phyloP scores from a whole-genome alignment of 2,113 vertebrate genomes.

The Callopanchax toddi region DNA sequence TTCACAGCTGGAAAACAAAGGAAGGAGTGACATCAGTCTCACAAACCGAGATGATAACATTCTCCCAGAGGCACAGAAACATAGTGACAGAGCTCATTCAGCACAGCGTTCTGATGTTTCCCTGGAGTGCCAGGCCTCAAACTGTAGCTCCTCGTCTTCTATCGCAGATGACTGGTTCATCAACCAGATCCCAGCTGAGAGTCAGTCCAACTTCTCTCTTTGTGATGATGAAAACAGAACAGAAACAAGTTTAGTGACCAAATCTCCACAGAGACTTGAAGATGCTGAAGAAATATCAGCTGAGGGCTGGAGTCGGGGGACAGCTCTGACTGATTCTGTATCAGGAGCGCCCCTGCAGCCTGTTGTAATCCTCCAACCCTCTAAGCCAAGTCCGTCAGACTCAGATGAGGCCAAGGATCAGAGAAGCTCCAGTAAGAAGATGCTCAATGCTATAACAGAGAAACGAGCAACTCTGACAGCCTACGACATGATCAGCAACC shows the following conservation, averaged over 20 bases:
- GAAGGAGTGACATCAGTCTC: neutral
- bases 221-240: constrained; percentile 36
- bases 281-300: constrained; percentile 69
- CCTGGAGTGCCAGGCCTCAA: constrained; percentile 46
- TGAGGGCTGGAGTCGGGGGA: constrained; percentile 89
- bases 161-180: constrained; percentile 72
- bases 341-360: constrained; percentile 83
- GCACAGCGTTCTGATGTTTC: constrained; percentile 15
- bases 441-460: constrained; percentile 81
- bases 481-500: constrained; percentile 90
- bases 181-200: constrained; percentile 52
- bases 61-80: constrained; percentile 4
- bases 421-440: constrained; percentile 64
- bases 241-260: neutral
- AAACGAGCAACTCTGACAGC: constrained; percentile 85
- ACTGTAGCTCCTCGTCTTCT: constrained; percentile 77
- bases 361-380: constrained; percentile 81
- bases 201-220: constrained; percentile 51
- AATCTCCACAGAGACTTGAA: neutral
- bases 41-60: neutral
- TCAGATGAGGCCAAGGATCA: constrained; percentile 37
- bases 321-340: constrained; percentile 69
- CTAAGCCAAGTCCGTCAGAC: constrained; percentile 3
- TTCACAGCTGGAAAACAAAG: neutral
- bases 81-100: constrained; percentile 3